phyloP scores from a whole-genome alignment of 2,797 vertebrate genomes.

The Mus caroli region DNA sequence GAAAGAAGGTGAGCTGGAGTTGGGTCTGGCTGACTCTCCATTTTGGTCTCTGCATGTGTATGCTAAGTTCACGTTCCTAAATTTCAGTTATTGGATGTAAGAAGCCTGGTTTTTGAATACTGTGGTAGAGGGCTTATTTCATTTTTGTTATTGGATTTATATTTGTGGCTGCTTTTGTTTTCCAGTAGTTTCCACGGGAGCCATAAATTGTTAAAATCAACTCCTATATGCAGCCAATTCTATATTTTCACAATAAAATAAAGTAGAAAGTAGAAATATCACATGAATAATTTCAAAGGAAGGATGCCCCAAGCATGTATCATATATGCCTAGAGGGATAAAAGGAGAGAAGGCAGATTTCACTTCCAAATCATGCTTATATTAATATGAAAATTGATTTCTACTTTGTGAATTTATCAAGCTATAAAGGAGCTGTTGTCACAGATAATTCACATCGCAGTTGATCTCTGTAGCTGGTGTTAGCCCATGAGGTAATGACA shows the following conservation, averaged over 20 bases:
- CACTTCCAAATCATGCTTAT: conserved; percentile 27
- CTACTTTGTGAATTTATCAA: conserved; percentile 11
- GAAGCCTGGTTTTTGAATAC: background rate
- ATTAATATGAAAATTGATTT: conserved; percentile 39
- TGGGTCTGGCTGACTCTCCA: background rate
- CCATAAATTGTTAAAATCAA: conserved; percentile 46
- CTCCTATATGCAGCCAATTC: background rate
- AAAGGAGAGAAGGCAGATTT: background rate
- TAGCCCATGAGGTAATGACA: background rate
- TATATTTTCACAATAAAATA: conserved; percentile 19
- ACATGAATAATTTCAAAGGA: background rate
- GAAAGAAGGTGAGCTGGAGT: background rate
- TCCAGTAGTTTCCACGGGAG: conserved; percentile 41
- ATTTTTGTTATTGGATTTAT: background rate
- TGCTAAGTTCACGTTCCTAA: background rate
- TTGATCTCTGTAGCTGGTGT: background rate
- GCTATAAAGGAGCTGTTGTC: background rate
- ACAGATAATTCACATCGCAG: background rate
- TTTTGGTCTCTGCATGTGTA: background rate
- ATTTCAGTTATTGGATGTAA: background rate
- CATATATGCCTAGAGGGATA: background rate
- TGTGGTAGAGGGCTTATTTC: background rate
- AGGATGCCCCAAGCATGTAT: background rate
- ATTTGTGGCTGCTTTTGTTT: conserved; percentile 59
- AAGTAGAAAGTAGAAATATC: background rate